Evolutionary conservation across 2,113 vertebrate genomes (phyloP).

Genomic region (Colaptes auratus): DNA sequence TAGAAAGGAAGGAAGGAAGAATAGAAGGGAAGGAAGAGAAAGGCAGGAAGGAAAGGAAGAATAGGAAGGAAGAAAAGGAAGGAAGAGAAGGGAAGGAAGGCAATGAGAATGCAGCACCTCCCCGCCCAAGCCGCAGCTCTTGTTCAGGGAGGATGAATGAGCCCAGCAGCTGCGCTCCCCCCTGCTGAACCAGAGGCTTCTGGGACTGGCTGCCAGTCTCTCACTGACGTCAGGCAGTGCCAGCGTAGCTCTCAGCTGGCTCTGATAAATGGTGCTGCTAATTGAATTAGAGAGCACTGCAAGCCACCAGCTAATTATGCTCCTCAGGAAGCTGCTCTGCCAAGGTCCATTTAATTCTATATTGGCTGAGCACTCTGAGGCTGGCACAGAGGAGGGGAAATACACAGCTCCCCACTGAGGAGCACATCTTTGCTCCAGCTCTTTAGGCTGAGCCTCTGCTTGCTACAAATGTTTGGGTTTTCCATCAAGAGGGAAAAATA

Average conservation of each 20-base stretch:
- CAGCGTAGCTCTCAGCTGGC: slow-evolving; percentile 70
- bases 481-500: neutral
- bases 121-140: neutral
- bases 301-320: slow-evolving; percentile 76
- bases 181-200: slow-evolving; percentile 55
- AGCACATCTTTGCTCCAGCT: slow-evolving; percentile 40
- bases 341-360: slow-evolving; percentile 73
- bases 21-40: too few relatives aligned
- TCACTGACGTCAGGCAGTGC: slow-evolving; percentile 73
- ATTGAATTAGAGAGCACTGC: slow-evolving; percentile 80
- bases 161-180: slow-evolving; percentile 37
- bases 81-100: too few relatives aligned
- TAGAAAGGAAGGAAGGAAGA: too few relatives aligned
- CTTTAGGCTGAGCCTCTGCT: slow-evolving; percentile 2
- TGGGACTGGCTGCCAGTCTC: slow-evolving; percentile 47
- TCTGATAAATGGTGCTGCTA: slow-evolving; percentile 75
- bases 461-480: neutral
- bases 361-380: slow-evolving; percentile 57
- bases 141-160: slow-evolving; percentile 43
- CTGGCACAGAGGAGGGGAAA: slow-evolving; percentile 34
- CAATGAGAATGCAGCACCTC: neutral
- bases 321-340: slow-evolving; percentile 73
- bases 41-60: too few relatives aligned
- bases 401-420: slow-evolving; percentile 50
- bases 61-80: too few relatives aligned